phyloP scores from a whole-genome alignment of 2,888 invertebrate genomes.

The Clusia tigrina region DNA sequence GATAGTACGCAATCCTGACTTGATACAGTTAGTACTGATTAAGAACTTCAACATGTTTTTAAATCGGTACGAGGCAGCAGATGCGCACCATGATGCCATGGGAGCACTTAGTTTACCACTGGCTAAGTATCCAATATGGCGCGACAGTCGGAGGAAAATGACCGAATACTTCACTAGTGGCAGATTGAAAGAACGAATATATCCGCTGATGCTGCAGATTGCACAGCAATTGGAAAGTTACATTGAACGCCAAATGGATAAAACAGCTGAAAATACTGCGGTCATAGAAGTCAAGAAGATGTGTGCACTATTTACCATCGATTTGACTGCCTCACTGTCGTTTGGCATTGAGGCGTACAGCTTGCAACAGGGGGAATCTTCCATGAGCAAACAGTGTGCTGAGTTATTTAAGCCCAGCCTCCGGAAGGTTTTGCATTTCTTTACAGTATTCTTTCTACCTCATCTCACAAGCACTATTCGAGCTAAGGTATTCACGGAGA shows the following conservation, averaged over 20 bases:
- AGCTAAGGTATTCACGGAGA: conserved; percentile 50
- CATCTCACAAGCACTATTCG: conserved; percentile 39
- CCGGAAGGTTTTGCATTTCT: conserved; percentile 45
- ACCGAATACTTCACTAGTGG: conserved; percentile 53
- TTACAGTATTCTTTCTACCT: conserved; percentile 53
- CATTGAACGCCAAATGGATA: conserved; percentile 28
- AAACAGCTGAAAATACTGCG: background rate
- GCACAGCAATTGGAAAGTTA: conserved; percentile 44
- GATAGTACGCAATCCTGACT: conserved; percentile 62
- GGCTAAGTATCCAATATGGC: conserved; percentile 54
- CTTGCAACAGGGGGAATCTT: conserved; percentile 44
- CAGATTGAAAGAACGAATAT: conserved; percentile 53
- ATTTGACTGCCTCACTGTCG: conserved; percentile 53
- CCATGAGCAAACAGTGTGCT: conserved; percentile 43
- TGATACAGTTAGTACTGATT: conserved; percentile 62
- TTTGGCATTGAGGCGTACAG: conserved; percentile 51
- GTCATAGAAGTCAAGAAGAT: conserved; percentile 47
- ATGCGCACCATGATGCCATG: conserved; percentile 44
- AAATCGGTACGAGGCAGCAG: conserved; percentile 58
- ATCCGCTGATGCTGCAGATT: conserved; percentile 51
- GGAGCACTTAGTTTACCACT: conserved; percentile 49
- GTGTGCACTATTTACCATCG: conserved; percentile 56
- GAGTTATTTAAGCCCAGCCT: conserved; percentile 45
- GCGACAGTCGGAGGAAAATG: conserved; percentile 49
- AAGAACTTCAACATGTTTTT: conserved; percentile 54